A percentile compares a stretch with the other conserved stretches of the same genome.
These are phyloP conservation scores for Pammene fasciana DNA, from an alignment of 2,888 invertebrate species.

Conservation along the genomic window DNA sequence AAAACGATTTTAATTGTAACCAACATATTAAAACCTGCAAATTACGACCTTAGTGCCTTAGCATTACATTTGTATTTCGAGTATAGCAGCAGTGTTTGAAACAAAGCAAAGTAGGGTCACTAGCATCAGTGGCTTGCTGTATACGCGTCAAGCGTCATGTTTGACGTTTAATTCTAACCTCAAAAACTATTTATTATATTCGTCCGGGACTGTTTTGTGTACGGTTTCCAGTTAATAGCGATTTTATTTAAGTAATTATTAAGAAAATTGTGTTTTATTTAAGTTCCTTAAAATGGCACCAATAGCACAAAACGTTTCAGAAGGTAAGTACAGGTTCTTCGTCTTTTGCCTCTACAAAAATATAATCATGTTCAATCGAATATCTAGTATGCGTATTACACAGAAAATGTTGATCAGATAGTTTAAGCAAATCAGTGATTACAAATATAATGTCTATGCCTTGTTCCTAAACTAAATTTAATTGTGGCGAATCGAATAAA, in stretches of 20 bases:
- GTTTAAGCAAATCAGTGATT: too few species aligned
- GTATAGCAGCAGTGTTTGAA: not conserved
- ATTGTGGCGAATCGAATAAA: too few species aligned
- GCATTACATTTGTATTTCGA: not conserved
- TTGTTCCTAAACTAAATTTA: not conserved
- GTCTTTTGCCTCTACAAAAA: not conserved
- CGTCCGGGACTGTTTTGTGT: constrained; percentile 6
- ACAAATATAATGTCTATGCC: not conserved
- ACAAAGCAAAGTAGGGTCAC: not conserved
- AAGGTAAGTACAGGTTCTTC: constrained; percentile 51
- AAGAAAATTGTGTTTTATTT: constrained; percentile 11
- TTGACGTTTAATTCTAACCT: constrained; percentile 38
- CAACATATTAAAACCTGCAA: not conserved
- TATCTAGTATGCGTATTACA: not conserved
- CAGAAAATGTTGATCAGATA: too few species aligned
- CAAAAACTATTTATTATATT: constrained; percentile 14
- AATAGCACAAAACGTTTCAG: constrained; percentile 48
- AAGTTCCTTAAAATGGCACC: constrained; percentile 55
- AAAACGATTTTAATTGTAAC: too few species aligned
- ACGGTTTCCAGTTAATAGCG: constrained; percentile 5
- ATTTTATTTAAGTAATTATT: not conserved
- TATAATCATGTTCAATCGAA: not conserved
- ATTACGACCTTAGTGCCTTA: not conserved
- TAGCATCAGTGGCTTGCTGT: constrained; percentile 3
- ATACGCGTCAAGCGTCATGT: not conserved